A percentile compares a stretch with the other conserved stretches of the same genome.
phyloP scores from a whole-genome alignment of 1,140 invertebrate genomes.

The Ganaspis sp. region DNA sequence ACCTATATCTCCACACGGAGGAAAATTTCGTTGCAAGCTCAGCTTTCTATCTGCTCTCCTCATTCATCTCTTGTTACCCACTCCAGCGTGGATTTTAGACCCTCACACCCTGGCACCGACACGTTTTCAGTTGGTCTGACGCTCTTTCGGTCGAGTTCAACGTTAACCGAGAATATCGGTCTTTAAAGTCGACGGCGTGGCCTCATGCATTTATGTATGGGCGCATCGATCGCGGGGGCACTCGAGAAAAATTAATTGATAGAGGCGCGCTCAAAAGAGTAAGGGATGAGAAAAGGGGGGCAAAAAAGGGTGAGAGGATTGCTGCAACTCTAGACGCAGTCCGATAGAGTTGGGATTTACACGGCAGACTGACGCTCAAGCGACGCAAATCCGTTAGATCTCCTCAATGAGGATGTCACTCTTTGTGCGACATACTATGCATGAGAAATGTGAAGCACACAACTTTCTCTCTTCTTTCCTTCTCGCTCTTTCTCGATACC shows the following conservation, averaged over 20 bases:
- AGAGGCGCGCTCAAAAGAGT: conserved; percentile 45
- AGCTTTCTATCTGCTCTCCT: no score
- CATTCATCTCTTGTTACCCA: conserved; percentile 43
- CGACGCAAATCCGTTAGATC: conserved; percentile 50
- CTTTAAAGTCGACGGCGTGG: conserved; percentile 49
- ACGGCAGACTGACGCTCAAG: conserved; percentile 39
- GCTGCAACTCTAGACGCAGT: conserved; percentile 31
- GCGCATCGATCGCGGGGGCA: conserved; percentile 53
- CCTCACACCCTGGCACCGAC: conserved; percentile 32
- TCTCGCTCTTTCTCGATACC: neutral
- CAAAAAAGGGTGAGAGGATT: conserved; percentile 23
- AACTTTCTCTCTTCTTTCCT: neutral
- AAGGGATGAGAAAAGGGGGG: conserved; percentile 10
- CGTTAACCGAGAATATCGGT: conserved; percentile 54
- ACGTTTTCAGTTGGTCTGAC: conserved; percentile 9
- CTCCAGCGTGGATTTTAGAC: no score
- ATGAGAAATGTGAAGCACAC: conserved; percentile 14
- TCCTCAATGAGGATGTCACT: conserved; percentile 40
- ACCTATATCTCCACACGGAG: neutral
- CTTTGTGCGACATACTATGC: conserved; percentile 23
- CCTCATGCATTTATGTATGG: conserved; percentile 58
- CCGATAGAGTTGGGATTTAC: conserved; percentile 27
- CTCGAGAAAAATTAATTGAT: conserved; percentile 59
- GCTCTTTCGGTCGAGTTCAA: conserved; percentile 42
- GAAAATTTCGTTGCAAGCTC: conserved; percentile 10